A percentile compares a stretch with the other conserved stretches of the same genome.
Conservation (phyloP, 2,113 vertebrate species). For the Poicephalus meyeri region DNA sequence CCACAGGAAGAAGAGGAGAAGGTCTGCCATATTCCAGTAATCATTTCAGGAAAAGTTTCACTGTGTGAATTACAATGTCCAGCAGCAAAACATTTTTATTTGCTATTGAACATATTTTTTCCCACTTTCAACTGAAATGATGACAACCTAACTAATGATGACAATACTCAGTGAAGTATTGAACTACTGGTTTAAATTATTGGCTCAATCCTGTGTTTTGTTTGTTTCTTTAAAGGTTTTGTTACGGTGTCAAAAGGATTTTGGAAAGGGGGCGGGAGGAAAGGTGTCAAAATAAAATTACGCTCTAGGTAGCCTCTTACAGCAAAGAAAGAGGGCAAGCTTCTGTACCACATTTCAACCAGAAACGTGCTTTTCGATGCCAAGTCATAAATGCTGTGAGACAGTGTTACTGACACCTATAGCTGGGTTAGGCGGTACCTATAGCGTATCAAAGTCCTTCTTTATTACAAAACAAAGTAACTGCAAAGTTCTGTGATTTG, state of each 20-base stretch:
- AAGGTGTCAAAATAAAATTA: neutral
- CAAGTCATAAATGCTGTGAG: neutral
- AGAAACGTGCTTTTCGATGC: neutral
- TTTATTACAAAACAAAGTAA: neutral
- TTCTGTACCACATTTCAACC: constrained; percentile 14
- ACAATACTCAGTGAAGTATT: neutral
- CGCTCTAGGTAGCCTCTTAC: neutral
- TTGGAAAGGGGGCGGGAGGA: neutral
- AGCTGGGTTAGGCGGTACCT: neutral
- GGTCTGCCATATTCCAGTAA: neutral
- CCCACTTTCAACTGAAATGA: neutral
- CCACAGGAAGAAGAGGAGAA: neutral
- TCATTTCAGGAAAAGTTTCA: neutral
- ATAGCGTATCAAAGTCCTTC: neutral
- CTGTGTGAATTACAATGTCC: neutral
- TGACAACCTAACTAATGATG: constrained; percentile 36
- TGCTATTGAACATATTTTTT: neutral
- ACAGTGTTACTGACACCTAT: neutral
- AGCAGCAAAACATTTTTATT: neutral
- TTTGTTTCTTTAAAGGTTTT: neutral
- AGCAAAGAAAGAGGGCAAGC: neutral
- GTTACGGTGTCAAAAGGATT: neutral
- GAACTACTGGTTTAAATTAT: constrained; percentile 25
- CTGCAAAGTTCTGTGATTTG: neutral
- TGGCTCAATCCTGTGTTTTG: neutral